Percentiles rank a stretch among this genome's conserved stretches.
Conservation (phyloP, 2,888 invertebrate genomes). For the Macrophya annulata region DNA sequence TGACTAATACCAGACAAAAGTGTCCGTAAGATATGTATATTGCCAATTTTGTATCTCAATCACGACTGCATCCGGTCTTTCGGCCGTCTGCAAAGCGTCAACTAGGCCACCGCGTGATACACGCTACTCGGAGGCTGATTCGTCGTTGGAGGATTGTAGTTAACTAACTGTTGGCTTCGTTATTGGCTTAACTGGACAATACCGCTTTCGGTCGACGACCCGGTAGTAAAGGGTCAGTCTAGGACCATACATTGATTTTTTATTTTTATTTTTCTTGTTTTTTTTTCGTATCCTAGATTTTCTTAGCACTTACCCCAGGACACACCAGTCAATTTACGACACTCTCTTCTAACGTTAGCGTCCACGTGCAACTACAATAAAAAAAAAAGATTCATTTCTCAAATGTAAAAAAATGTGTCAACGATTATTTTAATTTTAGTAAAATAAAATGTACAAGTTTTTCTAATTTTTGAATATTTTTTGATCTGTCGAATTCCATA, state of each 20-base stretch:
- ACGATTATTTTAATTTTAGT: neutral
- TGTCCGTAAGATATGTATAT: conserved; percentile 51
- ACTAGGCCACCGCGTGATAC: conserved; percentile 54
- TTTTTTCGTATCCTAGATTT: neutral
- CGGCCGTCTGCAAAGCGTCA: conserved; percentile 53
- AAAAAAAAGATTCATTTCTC: neutral
- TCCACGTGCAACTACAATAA: conserved; percentile 32
- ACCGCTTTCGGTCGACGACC: conserved; percentile 51
- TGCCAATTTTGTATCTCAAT: conserved; percentile 55
- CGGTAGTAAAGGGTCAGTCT: conserved; percentile 42
- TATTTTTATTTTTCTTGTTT: conserved; percentile 5
- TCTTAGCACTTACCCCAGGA: conserved; percentile 69
- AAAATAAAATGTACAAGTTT: neutral
- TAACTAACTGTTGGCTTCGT: conserved; percentile 53
- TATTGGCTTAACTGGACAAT: conserved; percentile 55
- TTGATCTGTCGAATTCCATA: no score
- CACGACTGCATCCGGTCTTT: conserved; percentile 55
- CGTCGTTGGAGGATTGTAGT: conserved; percentile 51
- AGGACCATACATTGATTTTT: conserved; percentile 13
- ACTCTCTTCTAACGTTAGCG: conserved; percentile 70
- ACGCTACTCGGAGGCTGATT: conserved; percentile 44
- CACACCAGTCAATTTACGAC: conserved; percentile 69
- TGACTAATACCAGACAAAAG: conserved; percentile 18
- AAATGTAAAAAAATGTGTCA: no score
- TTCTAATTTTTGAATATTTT: no score